phyloP scores from a whole-genome alignment of 2,113 vertebrate genomes.

The Columba livia region DNA sequence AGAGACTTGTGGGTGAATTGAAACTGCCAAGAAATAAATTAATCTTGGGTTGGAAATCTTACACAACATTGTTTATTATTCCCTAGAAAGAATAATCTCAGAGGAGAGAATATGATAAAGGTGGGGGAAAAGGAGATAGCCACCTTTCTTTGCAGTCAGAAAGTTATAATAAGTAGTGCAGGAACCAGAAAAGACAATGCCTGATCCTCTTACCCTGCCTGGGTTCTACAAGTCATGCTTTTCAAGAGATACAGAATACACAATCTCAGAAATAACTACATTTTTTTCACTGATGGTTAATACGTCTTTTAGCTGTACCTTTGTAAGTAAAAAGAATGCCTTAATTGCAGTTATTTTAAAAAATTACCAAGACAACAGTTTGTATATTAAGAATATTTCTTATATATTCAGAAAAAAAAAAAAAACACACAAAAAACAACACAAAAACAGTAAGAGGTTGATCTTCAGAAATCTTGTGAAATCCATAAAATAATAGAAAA shows the following conservation, averaged over 20 bases:
- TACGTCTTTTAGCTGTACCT: background rate
- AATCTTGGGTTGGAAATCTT: background rate
- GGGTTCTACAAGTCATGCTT: background rate
- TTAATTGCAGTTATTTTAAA: background rate
- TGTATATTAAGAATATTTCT: background rate
- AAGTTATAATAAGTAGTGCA: background rate
- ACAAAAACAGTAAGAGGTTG: background rate
- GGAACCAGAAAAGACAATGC: background rate
- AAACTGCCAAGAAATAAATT: slow-evolving; percentile 24
- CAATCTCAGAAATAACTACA: background rate
- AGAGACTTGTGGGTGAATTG: background rate
- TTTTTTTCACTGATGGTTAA: background rate
- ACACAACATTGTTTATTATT: background rate
- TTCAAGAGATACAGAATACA: background rate
- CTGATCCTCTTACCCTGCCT: background rate
- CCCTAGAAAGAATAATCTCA: slow-evolving; percentile 20
- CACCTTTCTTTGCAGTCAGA: background rate
- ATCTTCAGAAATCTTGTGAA: background rate
- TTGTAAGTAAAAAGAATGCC: background rate
- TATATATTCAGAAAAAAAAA: background rate
- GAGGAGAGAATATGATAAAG: background rate
- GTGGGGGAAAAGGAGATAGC: background rate
- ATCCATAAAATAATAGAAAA: background rate
- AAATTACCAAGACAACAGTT: background rate
- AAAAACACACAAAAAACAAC: background rate